Evolutionary conservation across 2,797 vertebrate genomes (phyloP), one percentile per base, ranked within the genome.

Genomic region (Phaenicophaeus curvirostris): DNA sequence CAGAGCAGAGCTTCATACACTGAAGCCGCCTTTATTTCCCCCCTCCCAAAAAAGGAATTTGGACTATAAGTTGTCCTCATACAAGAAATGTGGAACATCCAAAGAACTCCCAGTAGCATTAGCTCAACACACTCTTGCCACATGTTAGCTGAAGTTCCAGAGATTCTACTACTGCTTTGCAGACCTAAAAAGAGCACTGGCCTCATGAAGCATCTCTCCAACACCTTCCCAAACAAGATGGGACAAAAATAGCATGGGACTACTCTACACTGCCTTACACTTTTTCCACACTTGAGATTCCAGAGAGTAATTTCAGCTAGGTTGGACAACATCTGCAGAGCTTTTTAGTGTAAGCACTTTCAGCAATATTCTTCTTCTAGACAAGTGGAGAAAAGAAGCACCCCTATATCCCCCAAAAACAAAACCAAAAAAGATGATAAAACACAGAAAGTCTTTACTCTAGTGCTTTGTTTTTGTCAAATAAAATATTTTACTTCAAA

Each of bases 171-270:
- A 87, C 75, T 3, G 33, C 84, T 97, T 11, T 84, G 61, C 71
- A 89, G 61, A 19, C 85, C 94, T 86, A 92, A 95, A 92, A 96
- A 93, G 94, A 94, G 79, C 62, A 85, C 20, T 74, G 81, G 87
- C 55, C 68, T 93, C 83, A 77, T 44, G 71, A 93, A 95, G 75
- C 90, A 93, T 87, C 72, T 94, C 95, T 94, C 63, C 71, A 95
- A 96, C 94, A 93, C 94, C 94, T 96, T 90, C 83, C 44, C 57
- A 92, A 95, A 93, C 87, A 93, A 94, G 73, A 90, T 2, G 54
- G 50, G 78, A 90, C 83, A 89, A 96, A 97, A 96, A 97, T 96
- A 97, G 95, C 78, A 87, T 31, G 54, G 41, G 51, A 66, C 68
- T 92, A 94, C 53, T 73, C 54, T 65, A 68, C 41, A 48, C 42